Conservation (phyloP, 2,888 invertebrate species). For the Elegia similella region DNA sequence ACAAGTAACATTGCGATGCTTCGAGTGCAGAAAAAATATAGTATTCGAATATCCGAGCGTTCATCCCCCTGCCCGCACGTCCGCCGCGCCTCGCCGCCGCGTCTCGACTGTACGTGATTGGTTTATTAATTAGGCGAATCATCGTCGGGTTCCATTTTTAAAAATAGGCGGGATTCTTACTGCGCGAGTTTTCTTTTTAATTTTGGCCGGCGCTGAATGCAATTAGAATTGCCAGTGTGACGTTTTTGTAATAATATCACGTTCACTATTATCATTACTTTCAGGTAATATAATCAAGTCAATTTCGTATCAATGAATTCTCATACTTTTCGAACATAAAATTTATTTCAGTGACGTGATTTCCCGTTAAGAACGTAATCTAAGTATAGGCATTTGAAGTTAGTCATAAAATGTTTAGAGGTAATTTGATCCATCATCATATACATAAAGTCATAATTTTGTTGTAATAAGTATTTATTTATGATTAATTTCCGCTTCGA, state of each 20-base stretch:
- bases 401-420: too few species aligned
- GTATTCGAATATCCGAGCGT: conserved; percentile 78
- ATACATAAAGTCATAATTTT: too few species aligned
- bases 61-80: conserved; percentile 80
- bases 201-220: conserved; percentile 75
- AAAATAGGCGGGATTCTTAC: conserved; percentile 81
- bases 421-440: too few species aligned
- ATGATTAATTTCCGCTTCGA: too few species aligned
- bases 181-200: conserved; percentile 78
- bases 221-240: conserved; percentile 72
- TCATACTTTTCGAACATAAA: background rate
- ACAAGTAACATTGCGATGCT: conserved; percentile 73
- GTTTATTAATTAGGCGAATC: conserved; percentile 82
- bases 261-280: conserved; percentile 55
- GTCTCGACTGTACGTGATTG: conserved; percentile 81
- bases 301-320: background rate
- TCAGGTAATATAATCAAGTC: conserved; percentile 54
- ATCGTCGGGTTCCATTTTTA: conserved; percentile 76
- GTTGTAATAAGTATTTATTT: too few species aligned
- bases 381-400: background rate
- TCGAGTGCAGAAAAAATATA: conserved; percentile 76
- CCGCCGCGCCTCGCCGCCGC: conserved; percentile 79
- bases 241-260: conserved; percentile 68
- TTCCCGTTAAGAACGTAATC: background rate
- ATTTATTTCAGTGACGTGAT: background rate